phyloP scores from a whole-genome alignment of 2,113 vertebrate species.

The Rhynchomys soricoides region DNA sequence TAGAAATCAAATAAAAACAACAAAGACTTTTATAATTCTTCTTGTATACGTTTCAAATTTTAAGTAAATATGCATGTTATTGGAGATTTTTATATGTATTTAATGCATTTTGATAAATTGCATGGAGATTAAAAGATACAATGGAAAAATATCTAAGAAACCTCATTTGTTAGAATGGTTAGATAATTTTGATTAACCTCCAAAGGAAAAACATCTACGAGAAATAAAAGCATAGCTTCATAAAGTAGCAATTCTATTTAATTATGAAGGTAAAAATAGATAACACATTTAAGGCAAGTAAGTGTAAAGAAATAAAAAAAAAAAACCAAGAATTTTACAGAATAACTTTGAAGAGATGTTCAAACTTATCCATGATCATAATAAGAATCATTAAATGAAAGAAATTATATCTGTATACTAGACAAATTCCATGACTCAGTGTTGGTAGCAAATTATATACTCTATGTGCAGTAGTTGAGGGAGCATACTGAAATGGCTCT shows the following conservation, averaged over 20 bases:
- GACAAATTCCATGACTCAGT: background rate
- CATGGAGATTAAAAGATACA: background rate
- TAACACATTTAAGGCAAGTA: background rate
- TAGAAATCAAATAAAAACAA: background rate
- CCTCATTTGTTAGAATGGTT: fast-evolving
- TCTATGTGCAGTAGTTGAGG: background rate
- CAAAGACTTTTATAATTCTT: background rate
- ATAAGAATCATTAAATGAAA: background rate
- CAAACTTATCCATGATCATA: background rate
- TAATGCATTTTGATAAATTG: too few relatives aligned
- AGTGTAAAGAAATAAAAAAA: background rate
- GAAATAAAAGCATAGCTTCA: background rate
- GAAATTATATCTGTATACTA: background rate
- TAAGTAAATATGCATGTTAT: background rate
- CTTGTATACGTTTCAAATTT: background rate
- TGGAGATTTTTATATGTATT: background rate
- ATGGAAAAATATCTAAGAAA: background rate
- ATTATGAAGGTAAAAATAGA: background rate
- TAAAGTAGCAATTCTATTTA: background rate
- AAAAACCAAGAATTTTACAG: background rate
- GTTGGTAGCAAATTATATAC: background rate
- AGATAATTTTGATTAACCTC: background rate
- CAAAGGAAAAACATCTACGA: background rate
- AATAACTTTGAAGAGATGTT: background rate
- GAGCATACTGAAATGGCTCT: background rate